phyloP scores from a whole-genome alignment of 1,140 invertebrate genomes.

The Marisa cornuarietis region DNA sequence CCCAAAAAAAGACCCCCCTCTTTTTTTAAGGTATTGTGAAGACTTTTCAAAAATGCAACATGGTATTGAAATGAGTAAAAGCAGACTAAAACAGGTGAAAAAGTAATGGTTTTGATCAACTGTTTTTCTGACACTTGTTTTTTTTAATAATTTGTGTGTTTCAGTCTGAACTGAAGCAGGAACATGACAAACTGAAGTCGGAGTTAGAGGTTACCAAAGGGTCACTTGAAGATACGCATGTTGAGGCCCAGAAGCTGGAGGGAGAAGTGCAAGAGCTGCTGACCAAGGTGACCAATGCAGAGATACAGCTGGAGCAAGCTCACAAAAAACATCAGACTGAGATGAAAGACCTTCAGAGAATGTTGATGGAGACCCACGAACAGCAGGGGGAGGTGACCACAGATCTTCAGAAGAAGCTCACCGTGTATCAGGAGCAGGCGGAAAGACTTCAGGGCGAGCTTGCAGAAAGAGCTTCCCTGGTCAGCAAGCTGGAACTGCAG shows the following conservation, averaged over 20 bases:
- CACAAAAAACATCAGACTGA: background rate
- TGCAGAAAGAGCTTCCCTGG: background rate
- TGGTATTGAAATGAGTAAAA: no score
- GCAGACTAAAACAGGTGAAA: no score
- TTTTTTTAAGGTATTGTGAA: no score
- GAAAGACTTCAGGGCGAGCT: slow-evolving; percentile 5
- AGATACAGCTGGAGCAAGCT: slow-evolving; percentile 1
- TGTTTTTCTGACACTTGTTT: no score
- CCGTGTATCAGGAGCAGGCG: background rate
- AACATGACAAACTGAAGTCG: background rate
- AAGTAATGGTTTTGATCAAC: no score
- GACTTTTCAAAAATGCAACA: no score
- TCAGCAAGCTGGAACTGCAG: slow-evolving; percentile 30
- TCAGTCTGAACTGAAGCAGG: background rate
- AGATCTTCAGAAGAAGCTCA: background rate
- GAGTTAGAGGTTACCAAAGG: background rate
- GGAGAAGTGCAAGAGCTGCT: background rate
- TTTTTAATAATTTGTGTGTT: background rate
- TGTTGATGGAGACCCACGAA: background rate
- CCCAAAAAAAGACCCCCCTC: no score
- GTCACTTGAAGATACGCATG: background rate
- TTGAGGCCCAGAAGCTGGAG: slow-evolving; percentile 2
- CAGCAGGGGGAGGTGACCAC: slow-evolving; percentile 4
- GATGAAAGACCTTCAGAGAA: background rate
- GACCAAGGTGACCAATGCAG: background rate